Conservation (phyloP, 2,797 vertebrate species). For the Tapirus indicus region DNA sequence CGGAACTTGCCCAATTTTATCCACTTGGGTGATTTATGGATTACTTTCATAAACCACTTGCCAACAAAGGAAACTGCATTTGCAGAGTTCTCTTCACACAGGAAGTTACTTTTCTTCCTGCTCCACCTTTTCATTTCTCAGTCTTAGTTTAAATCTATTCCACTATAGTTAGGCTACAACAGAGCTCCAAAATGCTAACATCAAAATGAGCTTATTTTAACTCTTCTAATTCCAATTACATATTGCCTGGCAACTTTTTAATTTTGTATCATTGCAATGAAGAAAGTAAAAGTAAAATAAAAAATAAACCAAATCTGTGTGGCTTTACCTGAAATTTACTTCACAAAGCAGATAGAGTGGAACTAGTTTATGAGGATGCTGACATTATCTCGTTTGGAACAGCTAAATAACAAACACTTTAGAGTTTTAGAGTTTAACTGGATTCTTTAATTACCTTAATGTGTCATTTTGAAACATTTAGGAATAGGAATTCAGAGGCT, state of each 20-base stretch:
- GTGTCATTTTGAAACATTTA: neutral
- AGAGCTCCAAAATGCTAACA: constrained; percentile 16
- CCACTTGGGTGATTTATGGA: constrained; percentile 61
- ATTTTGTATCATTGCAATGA: neutral
- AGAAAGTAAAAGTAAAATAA: constrained; percentile 29
- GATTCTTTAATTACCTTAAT: neutral
- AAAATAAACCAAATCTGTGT: neutral
- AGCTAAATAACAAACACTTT: constrained; percentile 23
- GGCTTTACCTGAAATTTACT: constrained; percentile 52
- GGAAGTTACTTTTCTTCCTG: constrained; percentile 44
- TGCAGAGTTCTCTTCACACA: constrained; percentile 32
- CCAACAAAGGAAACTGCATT: constrained; percentile 52
- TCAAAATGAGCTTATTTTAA: neutral
- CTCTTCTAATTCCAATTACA: constrained; percentile 25
- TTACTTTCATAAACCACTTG: constrained; percentile 57
- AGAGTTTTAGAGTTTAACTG: neutral
- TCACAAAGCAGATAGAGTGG: neutral
- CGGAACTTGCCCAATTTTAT: constrained; percentile 66
- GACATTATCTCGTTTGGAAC: neutral
- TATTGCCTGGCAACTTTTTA: neutral
- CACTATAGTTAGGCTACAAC: neutral
- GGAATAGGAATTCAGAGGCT: constrained; percentile 47
- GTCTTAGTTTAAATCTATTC: constrained; percentile 51
- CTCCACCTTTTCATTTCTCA: constrained; percentile 1
- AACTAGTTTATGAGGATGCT: neutral